Conservation (phyloP, 2,797 vertebrate genomes). For the Hyperoplus immaculatus region DNA sequence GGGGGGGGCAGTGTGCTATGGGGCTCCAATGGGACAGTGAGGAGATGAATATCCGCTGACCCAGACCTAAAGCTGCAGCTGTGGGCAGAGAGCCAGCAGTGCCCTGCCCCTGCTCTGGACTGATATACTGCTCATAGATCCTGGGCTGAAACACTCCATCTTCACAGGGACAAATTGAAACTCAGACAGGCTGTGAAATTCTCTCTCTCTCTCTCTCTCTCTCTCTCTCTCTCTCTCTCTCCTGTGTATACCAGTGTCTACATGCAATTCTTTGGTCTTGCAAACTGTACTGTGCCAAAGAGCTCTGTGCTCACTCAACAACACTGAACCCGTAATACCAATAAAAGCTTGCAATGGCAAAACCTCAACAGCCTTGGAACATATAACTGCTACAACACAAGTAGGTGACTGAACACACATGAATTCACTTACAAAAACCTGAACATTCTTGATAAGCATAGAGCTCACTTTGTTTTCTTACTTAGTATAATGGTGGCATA, state of each 20-base stretch:
- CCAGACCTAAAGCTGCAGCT: constrained; percentile 58
- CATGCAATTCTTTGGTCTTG: constrained; percentile 36
- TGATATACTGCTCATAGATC: constrained; percentile 62
- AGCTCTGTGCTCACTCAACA: constrained; percentile 24
- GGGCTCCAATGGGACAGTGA: constrained; percentile 47
- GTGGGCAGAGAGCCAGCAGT: constrained; percentile 53
- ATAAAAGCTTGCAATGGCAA: not conserved
- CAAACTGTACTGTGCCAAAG: constrained; percentile 26
- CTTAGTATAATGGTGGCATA: not conserved
- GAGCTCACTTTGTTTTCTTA: not conserved
- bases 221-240: constrained; percentile 7
- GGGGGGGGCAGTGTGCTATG: constrained; percentile 41
- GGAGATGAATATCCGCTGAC: constrained; percentile 74
- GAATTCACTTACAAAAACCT: not conserved
- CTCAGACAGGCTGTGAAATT: constrained; percentile 65
- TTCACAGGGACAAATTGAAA: constrained; percentile 72
- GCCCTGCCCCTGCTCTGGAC: constrained; percentile 40
- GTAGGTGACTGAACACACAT: not conserved
- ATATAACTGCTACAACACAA: not conserved
- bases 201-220: constrained; percentile 18
- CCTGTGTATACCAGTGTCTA: constrained; percentile 31
- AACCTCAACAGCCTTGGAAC: constrained; percentile 11
- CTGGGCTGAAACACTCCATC: constrained; percentile 59
- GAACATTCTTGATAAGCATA: not conserved
- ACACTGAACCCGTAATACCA: constrained; percentile 4